A percentile compares a stretch with the other conserved stretches of the same genome.
Evolutionary conservation across 2,888 invertebrate genomes (phyloP).

Genomic region (Scaptomyza reducta): DNA sequence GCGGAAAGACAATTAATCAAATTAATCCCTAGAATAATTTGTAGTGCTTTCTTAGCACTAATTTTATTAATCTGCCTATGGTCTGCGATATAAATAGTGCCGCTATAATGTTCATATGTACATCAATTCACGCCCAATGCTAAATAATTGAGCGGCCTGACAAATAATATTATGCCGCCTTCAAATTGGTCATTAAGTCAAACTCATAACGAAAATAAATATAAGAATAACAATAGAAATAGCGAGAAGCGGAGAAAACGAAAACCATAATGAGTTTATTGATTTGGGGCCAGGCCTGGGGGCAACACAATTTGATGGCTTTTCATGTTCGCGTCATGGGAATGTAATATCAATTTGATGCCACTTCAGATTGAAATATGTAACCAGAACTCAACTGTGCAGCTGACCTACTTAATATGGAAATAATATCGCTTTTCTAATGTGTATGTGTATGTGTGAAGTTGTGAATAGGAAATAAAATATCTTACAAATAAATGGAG

Average conservation of each 20-base stretch:
- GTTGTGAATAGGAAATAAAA: no score
- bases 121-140: constrained; percentile 11
- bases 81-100: constrained; percentile 7
- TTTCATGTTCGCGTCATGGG: constrained; percentile 47
- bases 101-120: constrained; percentile 1
- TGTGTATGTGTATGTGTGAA: background rate
- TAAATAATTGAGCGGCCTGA: constrained; percentile 24
- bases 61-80: constrained; percentile 48
- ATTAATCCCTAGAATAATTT: background rate
- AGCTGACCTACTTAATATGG: background rate
- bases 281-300: constrained; percentile 42
- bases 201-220: constrained; percentile 37
- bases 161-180: constrained; percentile 49
- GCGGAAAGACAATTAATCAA: background rate
- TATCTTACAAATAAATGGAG: no score
- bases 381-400: constrained; percentile 6
- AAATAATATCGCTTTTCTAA: background rate
- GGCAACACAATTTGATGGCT: constrained; percentile 31
- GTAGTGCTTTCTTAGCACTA: constrained; percentile 30
- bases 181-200: constrained; percentile 61
- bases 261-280: constrained; percentile 59
- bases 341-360: constrained; percentile 69
- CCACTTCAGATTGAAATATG: constrained; percentile 47
- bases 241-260: constrained; percentile 5
- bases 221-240: constrained; percentile 1